These are phyloP conservation scores for Cacatua alba DNA, from an alignment of 2,113 vertebrate genomes.

Conservation along the genomic window DNA sequence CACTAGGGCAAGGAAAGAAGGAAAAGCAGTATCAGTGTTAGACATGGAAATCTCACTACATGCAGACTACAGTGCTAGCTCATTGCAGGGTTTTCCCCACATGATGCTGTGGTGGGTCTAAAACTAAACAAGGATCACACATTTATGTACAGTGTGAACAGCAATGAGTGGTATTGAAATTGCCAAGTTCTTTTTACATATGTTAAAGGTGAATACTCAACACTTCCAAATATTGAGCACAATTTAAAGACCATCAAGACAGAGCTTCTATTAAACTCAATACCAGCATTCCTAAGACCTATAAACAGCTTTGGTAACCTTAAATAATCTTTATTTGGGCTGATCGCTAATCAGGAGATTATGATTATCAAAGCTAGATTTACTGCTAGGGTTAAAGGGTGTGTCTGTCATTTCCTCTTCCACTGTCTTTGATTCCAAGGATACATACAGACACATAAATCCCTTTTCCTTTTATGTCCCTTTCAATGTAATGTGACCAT, in stretches of 20 bases:
- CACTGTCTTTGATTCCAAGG: neutral
- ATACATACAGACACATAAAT: neutral
- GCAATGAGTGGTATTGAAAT: neutral
- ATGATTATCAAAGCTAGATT: neutral
- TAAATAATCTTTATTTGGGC: neutral
- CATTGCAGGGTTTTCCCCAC: neutral
- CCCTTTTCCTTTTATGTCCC: neutral
- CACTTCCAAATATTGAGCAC: neutral
- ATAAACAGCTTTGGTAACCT: neutral
- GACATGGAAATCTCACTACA: neutral
- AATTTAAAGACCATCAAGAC: neutral
- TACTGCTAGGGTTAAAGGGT: neutral
- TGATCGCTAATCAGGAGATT: neutral
- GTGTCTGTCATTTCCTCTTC: neutral
- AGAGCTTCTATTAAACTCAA: neutral
- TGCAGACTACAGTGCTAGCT: neutral
- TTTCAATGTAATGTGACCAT: neutral
- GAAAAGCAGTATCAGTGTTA: neutral
- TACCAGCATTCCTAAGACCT: neutral
- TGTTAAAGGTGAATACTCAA: neutral
- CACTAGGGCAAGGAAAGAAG: neutral
- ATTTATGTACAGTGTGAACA: neutral
- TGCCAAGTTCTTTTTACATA: neutral
- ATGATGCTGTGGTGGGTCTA: accelerated
- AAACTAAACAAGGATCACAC: neutral